Conservation (phyloP, 2,797 vertebrate genomes). For the Coregonus suidteri region DNA sequence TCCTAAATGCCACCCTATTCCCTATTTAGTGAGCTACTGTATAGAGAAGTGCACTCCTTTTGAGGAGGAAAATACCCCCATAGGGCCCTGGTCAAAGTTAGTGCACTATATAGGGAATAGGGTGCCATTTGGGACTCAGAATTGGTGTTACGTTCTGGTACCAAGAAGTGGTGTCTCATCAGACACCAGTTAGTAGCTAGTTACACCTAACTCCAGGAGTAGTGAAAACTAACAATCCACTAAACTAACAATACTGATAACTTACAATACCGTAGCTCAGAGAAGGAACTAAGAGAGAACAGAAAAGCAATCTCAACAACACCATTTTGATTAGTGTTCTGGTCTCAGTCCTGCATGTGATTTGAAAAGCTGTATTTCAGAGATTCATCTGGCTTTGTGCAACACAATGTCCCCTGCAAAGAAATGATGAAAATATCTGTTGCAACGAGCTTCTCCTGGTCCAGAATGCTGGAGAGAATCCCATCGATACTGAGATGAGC, state of each 20-base stretch:
- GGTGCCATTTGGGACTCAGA: background rate
- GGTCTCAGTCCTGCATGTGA: background rate
- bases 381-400: conserved; percentile 38
- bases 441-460: background rate
- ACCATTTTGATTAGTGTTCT: background rate
- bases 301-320: background rate
- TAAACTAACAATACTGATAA: background rate
- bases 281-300: background rate
- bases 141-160: background rate
- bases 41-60: background rate
- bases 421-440: background rate
- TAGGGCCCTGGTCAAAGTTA: background rate
- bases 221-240: too few species aligned
- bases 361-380: background rate
- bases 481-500: conserved; percentile 21
- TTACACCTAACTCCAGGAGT: background rate
- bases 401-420: conserved; percentile 25
- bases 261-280: background rate
- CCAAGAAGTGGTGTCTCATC: background rate
- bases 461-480: background rate
- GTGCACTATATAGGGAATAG: background rate
- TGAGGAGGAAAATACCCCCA: too few species aligned
- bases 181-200: background rate
- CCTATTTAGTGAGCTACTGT: background rate
- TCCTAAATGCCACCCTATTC: background rate